phyloP scores from a whole-genome alignment of 2,888 invertebrate species.

The Drosophila melanocephala region DNA sequence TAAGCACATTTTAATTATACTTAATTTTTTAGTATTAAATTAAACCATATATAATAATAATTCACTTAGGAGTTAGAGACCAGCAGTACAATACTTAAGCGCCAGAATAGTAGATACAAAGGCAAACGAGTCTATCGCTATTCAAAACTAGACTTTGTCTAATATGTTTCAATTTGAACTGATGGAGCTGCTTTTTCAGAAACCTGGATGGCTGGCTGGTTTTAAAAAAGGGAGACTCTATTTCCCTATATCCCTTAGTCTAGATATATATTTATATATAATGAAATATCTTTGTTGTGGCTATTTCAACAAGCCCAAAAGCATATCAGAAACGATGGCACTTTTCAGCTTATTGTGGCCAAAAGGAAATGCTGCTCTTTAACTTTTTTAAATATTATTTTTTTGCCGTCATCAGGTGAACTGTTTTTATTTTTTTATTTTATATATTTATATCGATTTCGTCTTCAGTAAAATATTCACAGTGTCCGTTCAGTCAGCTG shows the following conservation, averaged over 20 bases:
- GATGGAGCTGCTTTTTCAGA: background rate
- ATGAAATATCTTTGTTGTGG: background rate
- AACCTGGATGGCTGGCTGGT: background rate
- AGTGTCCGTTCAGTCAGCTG: background rate
- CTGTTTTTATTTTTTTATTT: background rate
- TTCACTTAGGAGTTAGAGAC: background rate
- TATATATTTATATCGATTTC: background rate
- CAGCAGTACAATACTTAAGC: background rate
- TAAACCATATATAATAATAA: background rate
- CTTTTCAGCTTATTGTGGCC: background rate
- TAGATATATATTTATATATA: background rate
- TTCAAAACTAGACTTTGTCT: background rate
- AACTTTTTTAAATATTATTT: background rate
- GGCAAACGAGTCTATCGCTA: background rate
- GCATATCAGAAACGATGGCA: background rate
- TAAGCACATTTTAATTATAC: background rate
- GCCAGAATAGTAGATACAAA: background rate
- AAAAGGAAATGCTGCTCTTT: background rate
- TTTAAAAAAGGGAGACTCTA: background rate
- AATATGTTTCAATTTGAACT: background rate
- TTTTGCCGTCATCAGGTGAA: background rate
- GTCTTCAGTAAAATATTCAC: background rate
- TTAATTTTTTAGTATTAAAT: background rate
- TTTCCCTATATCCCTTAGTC: background rate
- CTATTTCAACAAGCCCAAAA: background rate